phyloP scores from a whole-genome alignment of 2,797 vertebrate genomes.

The Lithobates sylvaticus region DNA sequence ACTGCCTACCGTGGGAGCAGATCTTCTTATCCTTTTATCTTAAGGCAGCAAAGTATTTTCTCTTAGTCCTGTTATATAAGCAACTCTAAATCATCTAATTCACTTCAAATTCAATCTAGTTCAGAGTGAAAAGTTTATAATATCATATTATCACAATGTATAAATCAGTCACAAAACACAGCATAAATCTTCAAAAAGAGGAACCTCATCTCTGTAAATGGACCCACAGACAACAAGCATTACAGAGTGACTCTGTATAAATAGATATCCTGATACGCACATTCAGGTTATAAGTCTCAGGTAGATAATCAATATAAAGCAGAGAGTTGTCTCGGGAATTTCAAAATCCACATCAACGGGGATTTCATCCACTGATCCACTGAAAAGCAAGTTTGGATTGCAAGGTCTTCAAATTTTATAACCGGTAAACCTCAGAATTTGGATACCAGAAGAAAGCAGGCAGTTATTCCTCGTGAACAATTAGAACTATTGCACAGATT shows the following conservation, averaged over 20 bases:
- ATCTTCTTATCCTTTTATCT: not conserved
- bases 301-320: not conserved
- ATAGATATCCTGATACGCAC: conserved; percentile 1
- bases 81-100: conserved; percentile 45
- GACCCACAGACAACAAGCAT: not conserved
- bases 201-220: conserved; percentile 38
- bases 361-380: not conserved
- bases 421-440: not conserved
- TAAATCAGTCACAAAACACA: conserved; percentile 38
- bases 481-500: not conserved
- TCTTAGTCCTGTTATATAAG: not conserved
- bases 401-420: not conserved
- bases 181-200: conserved; percentile 53
- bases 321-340: not conserved
- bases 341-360: not conserved
- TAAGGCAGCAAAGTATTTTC: not conserved
- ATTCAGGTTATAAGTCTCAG: not conserved
- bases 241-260: conserved; percentile 8
- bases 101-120: not conserved
- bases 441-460: no score
- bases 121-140: conserved; percentile 51
- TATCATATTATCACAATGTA: conserved; percentile 21
- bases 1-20: not conserved
- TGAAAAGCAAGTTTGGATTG: not conserved
- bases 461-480: no score